Conservation (phyloP, 92 coral and sea anemone species). For the Zoanthus gigantus region DNA sequence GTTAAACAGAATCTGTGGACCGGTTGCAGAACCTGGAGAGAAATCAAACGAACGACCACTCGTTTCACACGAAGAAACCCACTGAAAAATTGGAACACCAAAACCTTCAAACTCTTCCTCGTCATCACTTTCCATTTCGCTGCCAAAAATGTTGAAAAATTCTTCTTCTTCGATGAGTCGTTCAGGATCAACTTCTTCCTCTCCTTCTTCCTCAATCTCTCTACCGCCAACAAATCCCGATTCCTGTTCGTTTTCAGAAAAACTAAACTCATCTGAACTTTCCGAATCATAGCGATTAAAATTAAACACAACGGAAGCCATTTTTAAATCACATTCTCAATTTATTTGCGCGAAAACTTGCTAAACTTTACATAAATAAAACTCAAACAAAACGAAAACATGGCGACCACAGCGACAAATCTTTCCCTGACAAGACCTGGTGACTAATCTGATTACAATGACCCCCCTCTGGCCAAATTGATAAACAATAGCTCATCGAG, state of each 20-base stretch:
- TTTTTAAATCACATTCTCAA: conserved; percentile 13
- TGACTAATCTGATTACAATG: too few species aligned
- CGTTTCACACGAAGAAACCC: background rate
- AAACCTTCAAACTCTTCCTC: background rate
- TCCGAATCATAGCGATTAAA: background rate
- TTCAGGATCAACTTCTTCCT: conserved; percentile 3
- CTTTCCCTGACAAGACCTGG: background rate
- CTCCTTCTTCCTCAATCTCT: background rate
- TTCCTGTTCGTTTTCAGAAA: conserved; percentile 1
- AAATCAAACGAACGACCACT: background rate
- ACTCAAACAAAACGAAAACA: background rate
- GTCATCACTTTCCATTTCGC: background rate
- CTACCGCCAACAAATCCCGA: background rate
- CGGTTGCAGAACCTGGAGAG: background rate
- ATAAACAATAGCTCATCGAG: too few species aligned
- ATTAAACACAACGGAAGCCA: conserved; percentile 8
- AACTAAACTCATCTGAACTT: background rate
- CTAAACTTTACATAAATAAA: background rate
- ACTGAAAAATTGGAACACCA: background rate
- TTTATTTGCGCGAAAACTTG: conserved; percentile 3
- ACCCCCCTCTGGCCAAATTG: too few species aligned
- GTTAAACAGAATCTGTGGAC: conserved; percentile 2
- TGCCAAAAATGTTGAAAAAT: background rate
- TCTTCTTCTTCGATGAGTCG: background rate
- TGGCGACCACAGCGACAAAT: background rate